phyloP scores from a whole-genome alignment of 2,888 invertebrate species.

The Tenthredo livida region DNA sequence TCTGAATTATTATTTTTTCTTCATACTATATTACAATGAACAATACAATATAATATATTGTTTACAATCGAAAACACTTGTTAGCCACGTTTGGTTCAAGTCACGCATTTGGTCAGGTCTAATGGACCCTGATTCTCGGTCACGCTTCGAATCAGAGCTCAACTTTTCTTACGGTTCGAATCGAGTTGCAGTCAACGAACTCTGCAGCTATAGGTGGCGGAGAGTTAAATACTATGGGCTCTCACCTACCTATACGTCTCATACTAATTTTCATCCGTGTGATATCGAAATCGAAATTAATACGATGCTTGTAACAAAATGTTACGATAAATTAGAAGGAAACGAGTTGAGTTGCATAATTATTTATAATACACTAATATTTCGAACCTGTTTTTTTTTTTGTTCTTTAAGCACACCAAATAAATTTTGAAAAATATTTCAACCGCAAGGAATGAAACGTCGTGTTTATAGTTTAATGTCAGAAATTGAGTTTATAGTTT shows the following conservation, averaged over 20 bases:
- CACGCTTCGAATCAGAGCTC: constrained; percentile 67
- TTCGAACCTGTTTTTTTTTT: background rate
- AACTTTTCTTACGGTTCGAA: constrained; percentile 59
- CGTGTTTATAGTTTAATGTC: background rate
- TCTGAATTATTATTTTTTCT: background rate
- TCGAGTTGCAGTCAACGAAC: constrained; percentile 71
- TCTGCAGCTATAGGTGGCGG: constrained; percentile 47
- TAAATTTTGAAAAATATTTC: background rate
- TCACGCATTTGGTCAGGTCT: constrained; percentile 58
- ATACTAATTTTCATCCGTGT: constrained; percentile 7
- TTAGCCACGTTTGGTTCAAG: constrained; percentile 6
- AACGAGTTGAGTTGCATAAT: background rate
- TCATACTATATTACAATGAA: background rate
- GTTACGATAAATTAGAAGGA: background rate
- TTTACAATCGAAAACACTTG: constrained; percentile 5
- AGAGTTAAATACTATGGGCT: background rate
- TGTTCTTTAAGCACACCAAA: background rate
- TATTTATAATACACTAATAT: background rate
- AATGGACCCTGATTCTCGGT: constrained; percentile 63
- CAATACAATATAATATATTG: background rate
- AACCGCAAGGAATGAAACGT: background rate
- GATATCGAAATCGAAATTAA: constrained; percentile 28
- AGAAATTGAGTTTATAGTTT: background rate
- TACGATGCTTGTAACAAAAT: background rate
- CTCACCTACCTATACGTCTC: constrained; percentile 10